A percentile compares a stretch with the other conserved stretches of the same genome.
phyloP scores from a whole-genome alignment of 1,140 invertebrate genomes.

The Pseudomyrmex cubaensis region DNA sequence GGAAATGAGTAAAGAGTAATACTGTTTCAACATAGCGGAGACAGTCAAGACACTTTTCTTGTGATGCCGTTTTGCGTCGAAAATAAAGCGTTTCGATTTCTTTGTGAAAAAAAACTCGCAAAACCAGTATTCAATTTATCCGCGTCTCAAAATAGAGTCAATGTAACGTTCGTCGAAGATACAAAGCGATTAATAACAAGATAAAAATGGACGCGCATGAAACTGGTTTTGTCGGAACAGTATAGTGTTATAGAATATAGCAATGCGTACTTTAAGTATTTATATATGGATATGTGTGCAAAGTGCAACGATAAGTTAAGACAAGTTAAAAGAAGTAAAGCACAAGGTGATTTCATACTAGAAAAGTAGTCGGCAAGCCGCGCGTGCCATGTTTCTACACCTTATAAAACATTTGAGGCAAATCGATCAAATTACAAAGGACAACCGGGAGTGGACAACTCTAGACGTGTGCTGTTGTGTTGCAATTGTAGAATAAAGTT shows the following conservation, averaged over 20 bases:
- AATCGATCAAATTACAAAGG: constrained; percentile 63
- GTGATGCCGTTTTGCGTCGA: no score
- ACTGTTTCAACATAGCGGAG: neutral
- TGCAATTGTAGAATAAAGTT: no score
- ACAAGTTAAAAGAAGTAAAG: neutral
- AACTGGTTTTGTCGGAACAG: no score
- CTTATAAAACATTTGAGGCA: constrained; percentile 33
- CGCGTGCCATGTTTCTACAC: constrained; percentile 16
- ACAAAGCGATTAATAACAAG: neutral
- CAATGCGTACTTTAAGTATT: neutral
- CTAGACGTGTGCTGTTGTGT: neutral
- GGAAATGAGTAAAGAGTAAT: neutral
- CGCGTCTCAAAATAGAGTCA: neutral
- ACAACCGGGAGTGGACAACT: constrained; percentile 22
- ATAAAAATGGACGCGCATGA: no score
- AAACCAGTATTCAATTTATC: neutral
- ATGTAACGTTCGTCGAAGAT: neutral
- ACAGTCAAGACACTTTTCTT: neutral
- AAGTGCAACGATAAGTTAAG: no score
- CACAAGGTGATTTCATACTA: neutral
- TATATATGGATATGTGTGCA: no score
- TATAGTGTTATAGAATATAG: neutral
- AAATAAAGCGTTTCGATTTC: neutral
- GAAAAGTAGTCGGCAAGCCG: constrained; percentile 7
- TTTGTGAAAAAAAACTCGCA: neutral